These are phyloP conservation scores for Solenopsis fugax DNA, from an alignment of 1,140 invertebrate genomes.

Conservation along the genomic window DNA sequence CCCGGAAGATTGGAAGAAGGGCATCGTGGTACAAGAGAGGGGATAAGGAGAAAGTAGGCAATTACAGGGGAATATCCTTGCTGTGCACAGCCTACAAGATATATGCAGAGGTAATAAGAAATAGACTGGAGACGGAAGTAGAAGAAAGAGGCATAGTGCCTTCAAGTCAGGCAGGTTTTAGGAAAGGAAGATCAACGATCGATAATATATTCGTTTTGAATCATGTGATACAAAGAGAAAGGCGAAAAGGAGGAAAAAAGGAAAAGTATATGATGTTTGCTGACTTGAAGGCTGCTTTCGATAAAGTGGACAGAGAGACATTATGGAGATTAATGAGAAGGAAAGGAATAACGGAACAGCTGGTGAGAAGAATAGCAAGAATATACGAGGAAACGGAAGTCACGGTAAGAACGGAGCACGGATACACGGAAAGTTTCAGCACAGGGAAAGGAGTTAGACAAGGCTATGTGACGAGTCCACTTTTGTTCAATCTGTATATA, in stretches of 20 bases:
- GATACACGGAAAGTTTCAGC: background rate
- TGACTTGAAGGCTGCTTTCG: slow-evolving; percentile 33
- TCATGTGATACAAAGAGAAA: slow-evolving; percentile 18
- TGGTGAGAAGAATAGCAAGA: background rate
- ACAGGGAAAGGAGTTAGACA: background rate
- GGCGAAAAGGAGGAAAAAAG: background rate
- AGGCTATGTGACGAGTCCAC: no score
- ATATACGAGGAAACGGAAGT: background rate
- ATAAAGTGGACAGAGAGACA: background rate
- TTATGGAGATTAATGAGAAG: background rate
- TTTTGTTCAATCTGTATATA: no score
- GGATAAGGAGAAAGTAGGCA: background rate
- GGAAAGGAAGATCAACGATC: slow-evolving; percentile 24
- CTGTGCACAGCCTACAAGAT: background rate
- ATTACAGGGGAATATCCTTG: background rate
- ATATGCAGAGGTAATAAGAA: background rate
- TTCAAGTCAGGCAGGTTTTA: slow-evolving; percentile 25
- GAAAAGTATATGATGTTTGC: slow-evolving; percentile 28
- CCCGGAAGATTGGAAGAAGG: background rate
- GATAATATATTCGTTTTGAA: slow-evolving; percentile 57
- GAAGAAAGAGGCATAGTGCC: background rate
- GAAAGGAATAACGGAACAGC: background rate
- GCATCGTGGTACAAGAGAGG: background rate
- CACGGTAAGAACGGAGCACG: background rate
- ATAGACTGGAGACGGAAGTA: slow-evolving; percentile 31